Evolutionary conservation across 1,140 invertebrate genomes (phyloP), one percentile per base, ranked within the genome.

Genomic region (Aphelinus certus): DNA sequence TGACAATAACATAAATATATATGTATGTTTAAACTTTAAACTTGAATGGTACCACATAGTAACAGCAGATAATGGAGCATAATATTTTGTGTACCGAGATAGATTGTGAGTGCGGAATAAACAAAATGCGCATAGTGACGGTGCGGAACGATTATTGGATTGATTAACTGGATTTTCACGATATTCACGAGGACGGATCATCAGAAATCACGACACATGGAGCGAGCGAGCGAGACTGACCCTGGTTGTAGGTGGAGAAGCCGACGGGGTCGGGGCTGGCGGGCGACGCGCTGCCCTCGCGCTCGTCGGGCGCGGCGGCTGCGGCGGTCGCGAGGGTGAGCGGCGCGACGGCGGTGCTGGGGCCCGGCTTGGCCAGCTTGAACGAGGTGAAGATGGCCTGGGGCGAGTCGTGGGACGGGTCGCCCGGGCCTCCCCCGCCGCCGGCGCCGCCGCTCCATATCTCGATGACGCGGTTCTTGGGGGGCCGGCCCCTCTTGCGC

Each of bases 331-430:
- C 73, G 7, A 61, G 62, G 43, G 49, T 78, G 6, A 71, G 68
- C 5, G 77, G 68, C 0, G 88, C 7, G 88, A 86, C 57, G 1
- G 53, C 46, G 45, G 71, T 77, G 26, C 76, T 84, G 7, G 76
- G 78, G 7, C 79, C 78, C 77, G 91, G 90, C 87, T 96, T 96
- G 42, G 95, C 95, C 71, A 97, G 88, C 84, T 97, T 97, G 83
- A 97, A 97, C 79, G 95, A 96, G 46, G 95, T 96, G 83, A 97
- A 97, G 78, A 97, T 96, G 5, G 95, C 96, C 86, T 97, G 95
- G 5, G 95, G 95, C 49, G 93, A 93, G 70, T 92, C 91, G 84
- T 83, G 42, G 73, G 89, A 78, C 73, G 89, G 82, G 71, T 89
- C 78, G 4, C 51, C 51, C 4, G 51, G 4, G 4, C 4, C 51